Evolutionary conservation across 1,140 invertebrate species (phyloP), one percentile per base, ranked within the genome.

Genomic region (Eupeodes corollae): DNA sequence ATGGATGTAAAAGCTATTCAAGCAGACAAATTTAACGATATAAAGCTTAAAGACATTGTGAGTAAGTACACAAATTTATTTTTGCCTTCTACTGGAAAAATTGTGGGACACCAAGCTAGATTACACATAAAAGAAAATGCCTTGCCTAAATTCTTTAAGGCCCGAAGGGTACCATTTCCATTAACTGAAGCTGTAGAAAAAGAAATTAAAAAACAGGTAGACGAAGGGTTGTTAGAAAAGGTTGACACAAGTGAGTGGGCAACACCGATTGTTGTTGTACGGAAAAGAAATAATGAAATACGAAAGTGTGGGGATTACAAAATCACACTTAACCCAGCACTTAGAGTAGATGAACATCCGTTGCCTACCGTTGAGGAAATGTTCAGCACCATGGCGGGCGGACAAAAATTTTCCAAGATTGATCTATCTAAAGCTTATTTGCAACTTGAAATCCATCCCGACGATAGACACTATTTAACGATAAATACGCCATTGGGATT

Each of bases 241-340:
- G 21, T 56, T 15, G 49, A 54, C 11, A 53, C 40, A n/a, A n/a
- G n/a, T n/a, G n/a, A n/a, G n/a, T n/a, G n/a, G n/a, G n/a, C n/a
- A n/a, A n/a, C n/a, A n/a, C 69, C 70, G 1, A 54, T 76, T 3
- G 72, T 75, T 1, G 55, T 70, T 0, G 67, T 76, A 11, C 35
- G 65, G 26, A 75, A 77, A 59, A 53, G 51, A 18, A 56, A 67
- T n/a, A n/a, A n/a, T 9, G n/a, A n/a, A 34, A n/a, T 34, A 10
- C 49, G 68, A 63, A 9, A 54, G 48, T 6, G 52, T 61, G 13
- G 34, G 70, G 31, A 32, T 21, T 47, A 42, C n/a, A 42, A 47
- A 14, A n/a, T 42, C 15, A 43, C 40, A 2, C n/a, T 42, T 5
- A 48, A 48, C n/a, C 40, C 32, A 13, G 40, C 3, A 2, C 30